Evolutionary conservation across 1,140 invertebrate species (phyloP).

Genomic region (Grapholita molesta): DNA sequence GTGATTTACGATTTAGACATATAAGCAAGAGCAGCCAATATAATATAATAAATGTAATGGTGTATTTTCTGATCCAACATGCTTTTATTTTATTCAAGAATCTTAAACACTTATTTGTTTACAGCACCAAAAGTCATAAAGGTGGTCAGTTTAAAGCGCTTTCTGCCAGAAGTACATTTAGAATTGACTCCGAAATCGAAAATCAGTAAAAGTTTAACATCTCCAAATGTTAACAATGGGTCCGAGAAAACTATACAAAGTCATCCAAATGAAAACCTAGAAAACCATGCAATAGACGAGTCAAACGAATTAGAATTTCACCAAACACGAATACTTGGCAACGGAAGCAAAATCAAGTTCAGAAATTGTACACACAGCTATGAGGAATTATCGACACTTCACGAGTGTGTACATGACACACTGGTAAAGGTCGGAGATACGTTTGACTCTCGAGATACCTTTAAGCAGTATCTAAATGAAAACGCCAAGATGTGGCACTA

Average conservation of each 20-base stretch:
- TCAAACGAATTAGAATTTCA: background rate
- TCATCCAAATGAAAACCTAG: too few species aligned
- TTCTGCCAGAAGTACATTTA: background rate
- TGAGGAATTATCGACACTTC: background rate
- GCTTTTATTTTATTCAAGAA: background rate
- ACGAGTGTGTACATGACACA: constrained; percentile 21
- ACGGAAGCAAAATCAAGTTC: background rate
- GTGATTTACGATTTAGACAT: too few species aligned
- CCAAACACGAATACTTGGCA: background rate
- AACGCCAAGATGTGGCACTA: constrained; percentile 36
- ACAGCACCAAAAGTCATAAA: background rate
- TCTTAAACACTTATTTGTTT: background rate
- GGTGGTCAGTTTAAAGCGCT: background rate
- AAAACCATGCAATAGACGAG: background rate
- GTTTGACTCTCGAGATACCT: constrained; percentile 29
- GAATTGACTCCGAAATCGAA: background rate
- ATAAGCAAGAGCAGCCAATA: too few species aligned
- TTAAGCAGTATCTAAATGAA: constrained; percentile 32
- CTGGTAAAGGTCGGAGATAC: constrained; percentile 34
- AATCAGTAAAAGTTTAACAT: background rate
- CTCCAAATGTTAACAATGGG: too few species aligned
- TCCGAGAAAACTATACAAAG: background rate
- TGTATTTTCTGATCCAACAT: too few species aligned
- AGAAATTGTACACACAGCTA: background rate
- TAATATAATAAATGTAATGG: too few species aligned